phyloP scores from a whole-genome alignment of 2,888 invertebrate genomes.

The Drosophila picticornis region DNA sequence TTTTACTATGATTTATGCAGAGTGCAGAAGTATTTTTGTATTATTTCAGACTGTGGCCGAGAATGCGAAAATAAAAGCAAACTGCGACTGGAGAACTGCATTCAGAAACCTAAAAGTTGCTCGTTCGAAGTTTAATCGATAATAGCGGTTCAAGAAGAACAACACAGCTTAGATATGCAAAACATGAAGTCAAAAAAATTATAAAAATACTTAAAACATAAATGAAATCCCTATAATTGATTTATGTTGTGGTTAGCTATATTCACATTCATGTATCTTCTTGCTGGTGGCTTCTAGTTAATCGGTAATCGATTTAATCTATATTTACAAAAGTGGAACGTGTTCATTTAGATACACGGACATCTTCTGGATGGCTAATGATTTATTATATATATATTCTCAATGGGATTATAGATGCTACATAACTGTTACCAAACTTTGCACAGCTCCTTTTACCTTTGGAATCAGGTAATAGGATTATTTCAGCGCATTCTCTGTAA shows the following conservation, averaged over 20 bases:
- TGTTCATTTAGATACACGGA: not conserved
- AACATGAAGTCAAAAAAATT: not conserved
- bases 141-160: not conserved
- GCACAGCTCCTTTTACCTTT: not conserved
- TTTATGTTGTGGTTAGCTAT: not conserved
- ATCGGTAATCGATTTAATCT: not conserved
- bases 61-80: not conserved
- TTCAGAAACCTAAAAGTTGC: not conserved
- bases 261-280: not conserved
- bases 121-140: not conserved
- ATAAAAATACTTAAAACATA: not conserved
- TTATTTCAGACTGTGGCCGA: constrained; percentile 1
- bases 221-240: not conserved
- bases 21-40: constrained; percentile 23
- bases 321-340: not conserved
- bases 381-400: not conserved
- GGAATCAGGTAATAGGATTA: not conserved
- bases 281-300: not conserved
- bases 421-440: not conserved
- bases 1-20: constrained; percentile 47
- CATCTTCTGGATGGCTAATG: not conserved
- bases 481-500: not conserved
- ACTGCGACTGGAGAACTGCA: not conserved
- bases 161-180: not conserved
- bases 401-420: not conserved